Evolutionary conservation across 2,797 vertebrate genomes (phyloP), one percentile per base, ranked within the genome.

Genomic region (Nothura maculosa): DNA sequence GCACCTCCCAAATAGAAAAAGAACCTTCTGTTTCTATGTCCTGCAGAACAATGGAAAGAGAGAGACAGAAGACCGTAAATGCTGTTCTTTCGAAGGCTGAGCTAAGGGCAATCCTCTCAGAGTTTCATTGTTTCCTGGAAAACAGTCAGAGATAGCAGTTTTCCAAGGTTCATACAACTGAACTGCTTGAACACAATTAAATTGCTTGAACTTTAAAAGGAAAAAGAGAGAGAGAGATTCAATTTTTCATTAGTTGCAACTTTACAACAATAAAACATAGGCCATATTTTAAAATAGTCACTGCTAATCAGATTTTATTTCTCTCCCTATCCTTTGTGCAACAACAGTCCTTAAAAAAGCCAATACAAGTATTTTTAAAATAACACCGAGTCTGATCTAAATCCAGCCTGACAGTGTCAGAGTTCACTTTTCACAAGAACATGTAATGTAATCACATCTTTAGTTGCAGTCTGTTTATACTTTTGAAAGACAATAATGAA

Each of bases 21-120:
- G 10, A 22, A 76, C 15, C 3, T 60, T 73, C 50, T 79, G 10
- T 52, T 77, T 82, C 30, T 67, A 2, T 48, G 68, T 9, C 7
- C 18, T 61, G 38, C 12, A 54, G 24, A 64, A 72, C 3, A 68
- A 74, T 3, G 9, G 5, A 86, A 69, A 38, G 1, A 36, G 1
- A 36, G 14, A 73, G 3, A 4, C 75, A 76, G 36, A 62, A 38
- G 21, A 45, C 27, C 3, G 58, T 45, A 43, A 0, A 0, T 0
- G 1, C 10, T 52, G 3, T 5, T 67, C 40, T 84, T 81, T 19
- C 7, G 5, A 8, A 6, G 2, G 7, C 63, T 13, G 79, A 9
- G 25, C 11, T 72, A 78, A 67, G 24, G 9, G 3, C 3, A 32
- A 61, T 82, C 19, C 28, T 2, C 22, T 61, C 9, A 83, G 11